Evolutionary conservation across 2,113 vertebrate genomes (phyloP).

Genomic region (Corynorhinus townsendii): DNA sequence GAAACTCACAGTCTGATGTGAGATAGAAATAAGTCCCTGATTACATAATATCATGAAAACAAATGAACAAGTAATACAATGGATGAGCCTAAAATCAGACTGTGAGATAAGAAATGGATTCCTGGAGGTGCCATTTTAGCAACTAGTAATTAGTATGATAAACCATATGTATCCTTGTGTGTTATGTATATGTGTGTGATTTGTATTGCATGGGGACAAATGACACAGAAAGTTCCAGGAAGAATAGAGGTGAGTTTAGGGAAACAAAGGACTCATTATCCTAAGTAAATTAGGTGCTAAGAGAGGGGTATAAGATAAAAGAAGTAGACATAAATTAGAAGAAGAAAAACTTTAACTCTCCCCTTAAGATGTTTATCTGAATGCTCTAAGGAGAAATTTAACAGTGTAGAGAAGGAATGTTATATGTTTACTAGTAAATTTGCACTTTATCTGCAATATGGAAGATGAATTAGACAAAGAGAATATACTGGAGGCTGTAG

Average conservation of each 20-base stretch:
- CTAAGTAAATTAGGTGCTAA: background rate
- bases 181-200: background rate
- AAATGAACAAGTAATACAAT: background rate
- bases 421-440: background rate
- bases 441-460: background rate
- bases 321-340: background rate
- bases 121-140: background rate
- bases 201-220: background rate
- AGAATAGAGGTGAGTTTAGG: background rate
- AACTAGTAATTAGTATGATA: background rate
- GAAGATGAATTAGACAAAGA: background rate
- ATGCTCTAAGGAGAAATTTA: background rate
- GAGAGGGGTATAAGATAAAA: background rate
- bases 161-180: background rate
- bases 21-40: background rate
- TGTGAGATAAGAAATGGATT: background rate
- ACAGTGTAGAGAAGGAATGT: background rate
- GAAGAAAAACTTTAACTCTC: background rate
- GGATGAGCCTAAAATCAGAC: background rate
- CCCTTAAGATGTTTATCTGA: background rate
- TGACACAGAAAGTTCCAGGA: background rate
- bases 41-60: background rate
- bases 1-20: background rate
- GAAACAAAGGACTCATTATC: background rate
- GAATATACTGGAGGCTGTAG: background rate